Conservation (phyloP, 1,140 invertebrate species). For the Riptortus pedestris region DNA sequence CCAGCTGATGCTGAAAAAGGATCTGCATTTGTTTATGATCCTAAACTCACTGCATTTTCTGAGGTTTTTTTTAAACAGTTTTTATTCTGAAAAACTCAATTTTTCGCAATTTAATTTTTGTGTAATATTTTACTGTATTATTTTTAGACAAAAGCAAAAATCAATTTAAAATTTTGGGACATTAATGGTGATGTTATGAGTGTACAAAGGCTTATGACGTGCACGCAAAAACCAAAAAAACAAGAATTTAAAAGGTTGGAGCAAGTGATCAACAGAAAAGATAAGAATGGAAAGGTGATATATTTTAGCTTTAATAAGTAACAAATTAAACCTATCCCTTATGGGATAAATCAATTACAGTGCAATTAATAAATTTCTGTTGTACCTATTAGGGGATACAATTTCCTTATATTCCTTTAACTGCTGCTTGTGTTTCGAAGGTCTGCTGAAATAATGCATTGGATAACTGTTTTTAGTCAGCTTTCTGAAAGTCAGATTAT, state of each 20-base stretch:
- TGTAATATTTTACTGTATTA: not conserved
- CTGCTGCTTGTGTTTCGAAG: too few relatives aligned
- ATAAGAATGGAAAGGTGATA: constrained; percentile 36
- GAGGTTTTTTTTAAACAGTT: constrained; percentile 36
- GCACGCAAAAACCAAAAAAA: constrained; percentile 45
- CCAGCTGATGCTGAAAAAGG: constrained; percentile 58
- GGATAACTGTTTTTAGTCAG: too few relatives aligned
- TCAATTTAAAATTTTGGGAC: constrained; percentile 55
- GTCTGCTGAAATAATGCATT: too few relatives aligned
- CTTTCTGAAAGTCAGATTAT: too few relatives aligned
- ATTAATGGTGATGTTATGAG: constrained; percentile 46
- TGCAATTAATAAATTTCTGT: too few relatives aligned
- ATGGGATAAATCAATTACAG: too few relatives aligned
- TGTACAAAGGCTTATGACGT: constrained; percentile 51
- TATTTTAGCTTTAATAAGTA: not conserved
- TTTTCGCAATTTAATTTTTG: not conserved
- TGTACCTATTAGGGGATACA: too few relatives aligned
- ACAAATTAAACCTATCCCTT: too few relatives aligned
- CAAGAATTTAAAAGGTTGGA: constrained; percentile 59
- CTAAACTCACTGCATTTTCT: constrained; percentile 53
- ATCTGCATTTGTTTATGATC: constrained; percentile 85
- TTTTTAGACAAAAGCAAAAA: constrained; percentile 46
- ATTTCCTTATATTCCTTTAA: too few relatives aligned
- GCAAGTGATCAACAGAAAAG: constrained; percentile 45
- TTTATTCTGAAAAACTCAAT: not conserved